Base-by-base conservation (phyloP, 1,140 invertebrate genomes). In the Asbolus verrucosus region DNA sequence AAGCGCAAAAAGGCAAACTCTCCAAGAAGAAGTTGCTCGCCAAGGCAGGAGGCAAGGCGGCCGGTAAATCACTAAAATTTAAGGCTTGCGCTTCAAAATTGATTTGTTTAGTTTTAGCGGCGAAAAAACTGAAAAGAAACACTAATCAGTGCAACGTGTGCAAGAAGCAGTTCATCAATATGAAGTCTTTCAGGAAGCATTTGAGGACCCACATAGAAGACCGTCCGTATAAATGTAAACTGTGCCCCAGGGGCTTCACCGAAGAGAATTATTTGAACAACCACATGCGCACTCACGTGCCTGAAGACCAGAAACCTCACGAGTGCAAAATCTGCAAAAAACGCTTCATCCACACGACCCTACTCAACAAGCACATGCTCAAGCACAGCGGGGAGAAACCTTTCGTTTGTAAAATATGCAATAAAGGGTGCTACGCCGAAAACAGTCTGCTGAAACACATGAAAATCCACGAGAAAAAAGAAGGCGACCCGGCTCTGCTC, bases 201-300 rank as follows among this genome's bases (percentile, higher is more conserved):
- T 95, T 98, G 82, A 86, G 96, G 74, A 99, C 96, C 1, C 98
- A 99, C 81, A 99, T 98, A 1, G 96, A 99, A 82, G 98, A 99
- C 82, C 83, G 97, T 62, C 98, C 97, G 1, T 99, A 97, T 79
- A 94, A 95, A 6, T 99, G 98, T 84, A 97, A 99, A 82, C 94
- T 98, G 69, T 99, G 98, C 82, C 73, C 77, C 14, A 43, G 81
- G 77, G 76, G 80, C 77, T 67, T 80, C 78, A 75, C 83, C 77
- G 60, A 81, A 75, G 86, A 86, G 65, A 85, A 84, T 38, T 84
- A 83, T 14, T 71, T 90, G 24, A 85, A 85, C 65, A 82, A 87
- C 31, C 88, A 89, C 75, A 87, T 89, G 85, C 82, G 85, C 11
- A 85, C 84, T n/a, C 86, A 87, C 73, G 84, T 86, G 1, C 85